These are phyloP conservation scores for Spodoptera picta DNA, from an alignment of 2,888 invertebrate species.

Conservation along the genomic window DNA sequence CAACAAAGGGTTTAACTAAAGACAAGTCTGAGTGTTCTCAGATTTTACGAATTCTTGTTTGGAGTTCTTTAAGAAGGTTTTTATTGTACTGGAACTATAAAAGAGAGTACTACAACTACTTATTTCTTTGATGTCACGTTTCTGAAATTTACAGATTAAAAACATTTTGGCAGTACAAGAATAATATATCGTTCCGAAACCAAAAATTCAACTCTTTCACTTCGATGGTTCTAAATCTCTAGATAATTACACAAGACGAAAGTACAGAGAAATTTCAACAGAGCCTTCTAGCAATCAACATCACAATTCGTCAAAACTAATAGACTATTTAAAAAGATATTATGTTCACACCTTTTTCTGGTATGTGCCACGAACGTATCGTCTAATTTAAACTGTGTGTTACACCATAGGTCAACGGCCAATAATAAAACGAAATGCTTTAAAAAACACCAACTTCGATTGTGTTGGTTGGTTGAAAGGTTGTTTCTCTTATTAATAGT, in stretches of 20 bases:
- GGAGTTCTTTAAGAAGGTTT: slow-evolving; percentile 1
- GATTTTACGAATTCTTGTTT: slow-evolving; percentile 3
- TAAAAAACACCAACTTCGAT: slow-evolving; percentile 46
- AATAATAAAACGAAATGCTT: slow-evolving; percentile 47
- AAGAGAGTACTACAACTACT: neutral
- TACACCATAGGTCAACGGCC: slow-evolving; percentile 34
- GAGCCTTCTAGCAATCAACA: neutral
- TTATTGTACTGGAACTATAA: neutral
- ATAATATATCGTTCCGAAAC: too few relatives aligned
- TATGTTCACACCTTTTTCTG: slow-evolving; percentile 19
- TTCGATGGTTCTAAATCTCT: too few relatives aligned
- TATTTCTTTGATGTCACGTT: neutral
- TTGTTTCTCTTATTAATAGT: slow-evolving; percentile 51
- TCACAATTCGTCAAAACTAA: slow-evolving; percentile 14
- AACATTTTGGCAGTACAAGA: neutral
- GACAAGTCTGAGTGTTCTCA: neutral
- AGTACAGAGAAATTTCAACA: too few relatives aligned
- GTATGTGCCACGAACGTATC: slow-evolving; percentile 6
- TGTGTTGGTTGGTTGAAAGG: slow-evolving; percentile 46
- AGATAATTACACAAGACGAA: neutral
- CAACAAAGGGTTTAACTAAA: slow-evolving; percentile 31
- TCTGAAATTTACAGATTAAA: slow-evolving; percentile 2
- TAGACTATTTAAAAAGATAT: slow-evolving; percentile 25
- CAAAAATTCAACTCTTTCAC: too few relatives aligned
- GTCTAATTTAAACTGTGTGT: slow-evolving; percentile 53